A percentile compares a stretch with the other conserved stretches of the same genome.
phyloP scores from a whole-genome alignment of 2,113 vertebrate species.

The Galeopterus variegatus region DNA sequence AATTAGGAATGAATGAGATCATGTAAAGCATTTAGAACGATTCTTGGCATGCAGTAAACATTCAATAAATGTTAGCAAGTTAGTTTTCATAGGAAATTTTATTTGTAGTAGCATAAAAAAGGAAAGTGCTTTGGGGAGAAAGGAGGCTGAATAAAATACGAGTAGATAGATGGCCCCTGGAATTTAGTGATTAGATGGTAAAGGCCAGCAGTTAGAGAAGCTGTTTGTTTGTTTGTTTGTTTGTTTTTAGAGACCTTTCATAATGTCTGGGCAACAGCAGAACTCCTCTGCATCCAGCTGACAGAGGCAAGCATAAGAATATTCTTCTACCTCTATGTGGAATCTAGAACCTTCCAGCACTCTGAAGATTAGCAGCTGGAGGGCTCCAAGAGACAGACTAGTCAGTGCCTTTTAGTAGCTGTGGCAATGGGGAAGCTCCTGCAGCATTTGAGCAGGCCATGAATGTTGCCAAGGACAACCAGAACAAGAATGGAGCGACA shows the following conservation, averaged over 20 bases:
- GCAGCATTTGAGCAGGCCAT: neutral
- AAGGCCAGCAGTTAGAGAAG: neutral
- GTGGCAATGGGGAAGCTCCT: rapidly evolving
- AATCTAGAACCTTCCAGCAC: neutral
- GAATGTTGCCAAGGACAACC: neutral
- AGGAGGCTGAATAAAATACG: neutral
- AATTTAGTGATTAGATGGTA: neutral
- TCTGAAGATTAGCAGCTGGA: neutral
- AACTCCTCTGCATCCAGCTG: neutral
- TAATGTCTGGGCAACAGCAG: neutral
- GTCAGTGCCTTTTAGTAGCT: neutral
- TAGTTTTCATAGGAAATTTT: neutral
- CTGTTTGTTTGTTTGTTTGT: neutral
- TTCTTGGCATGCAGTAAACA: neutral
- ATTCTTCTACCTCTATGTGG: neutral
- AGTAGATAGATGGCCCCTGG: neutral
- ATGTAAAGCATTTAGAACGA: neutral
- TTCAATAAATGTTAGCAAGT: neutral
- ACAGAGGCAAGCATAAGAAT: neutral
- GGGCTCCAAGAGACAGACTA: neutral
- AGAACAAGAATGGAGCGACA: neutral
- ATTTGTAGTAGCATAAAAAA: neutral
- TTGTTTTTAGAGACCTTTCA: neutral
- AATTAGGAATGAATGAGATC: neutral
- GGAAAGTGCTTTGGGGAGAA: neutral